A percentile compares a stretch with the other conserved stretches of the same genome.
phyloP scores from a whole-genome alignment of 2,113 vertebrate genomes.

The Alaudala cheleensis region DNA sequence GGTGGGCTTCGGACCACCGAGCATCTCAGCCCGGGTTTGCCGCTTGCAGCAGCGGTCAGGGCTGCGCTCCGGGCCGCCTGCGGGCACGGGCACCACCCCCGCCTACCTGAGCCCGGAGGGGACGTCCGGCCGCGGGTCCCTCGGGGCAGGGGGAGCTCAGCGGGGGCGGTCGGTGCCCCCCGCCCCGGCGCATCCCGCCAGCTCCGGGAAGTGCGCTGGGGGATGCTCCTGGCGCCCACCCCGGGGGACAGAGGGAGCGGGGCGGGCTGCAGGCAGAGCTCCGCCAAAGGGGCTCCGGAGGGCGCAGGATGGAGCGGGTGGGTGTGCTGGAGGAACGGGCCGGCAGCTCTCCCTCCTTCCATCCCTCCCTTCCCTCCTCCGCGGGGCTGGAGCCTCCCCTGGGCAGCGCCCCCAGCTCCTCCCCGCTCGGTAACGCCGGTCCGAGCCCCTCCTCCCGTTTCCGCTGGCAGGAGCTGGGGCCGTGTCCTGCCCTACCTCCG shows the following conservation, averaged over 20 bases:
- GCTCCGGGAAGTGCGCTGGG: neutral
- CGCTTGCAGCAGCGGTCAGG: fast-evolving
- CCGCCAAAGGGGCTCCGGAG: neutral
- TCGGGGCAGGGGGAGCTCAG: neutral
- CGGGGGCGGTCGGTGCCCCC: fast-evolving
- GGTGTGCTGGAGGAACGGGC: fast-evolving
- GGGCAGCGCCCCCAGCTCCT: slow-evolving; percentile 48
- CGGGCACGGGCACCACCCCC: neutral
- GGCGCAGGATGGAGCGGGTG: no score
- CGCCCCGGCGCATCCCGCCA: neutral
- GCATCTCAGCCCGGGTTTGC: neutral
- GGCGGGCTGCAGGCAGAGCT: neutral
- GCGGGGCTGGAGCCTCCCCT: neutral
- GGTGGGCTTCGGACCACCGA: neutral
- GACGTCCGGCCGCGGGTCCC: neutral
- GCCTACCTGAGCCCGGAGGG: fast-evolving
- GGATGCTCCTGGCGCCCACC: neutral
- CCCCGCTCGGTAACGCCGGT: slow-evolving; percentile 17
- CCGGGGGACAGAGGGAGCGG: neutral
- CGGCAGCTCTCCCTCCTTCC: neutral
- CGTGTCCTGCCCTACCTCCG: neutral
- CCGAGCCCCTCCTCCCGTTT: slow-evolving; percentile 70
- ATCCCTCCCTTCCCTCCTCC: neutral
- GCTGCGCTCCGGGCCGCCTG: fast-evolving
- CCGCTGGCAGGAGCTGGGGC: slow-evolving; percentile 62